These are phyloP conservation scores for Neomonachus schauinslandi DNA, from an alignment of 2,113 vertebrate genomes.

Conservation along the genomic window DNA sequence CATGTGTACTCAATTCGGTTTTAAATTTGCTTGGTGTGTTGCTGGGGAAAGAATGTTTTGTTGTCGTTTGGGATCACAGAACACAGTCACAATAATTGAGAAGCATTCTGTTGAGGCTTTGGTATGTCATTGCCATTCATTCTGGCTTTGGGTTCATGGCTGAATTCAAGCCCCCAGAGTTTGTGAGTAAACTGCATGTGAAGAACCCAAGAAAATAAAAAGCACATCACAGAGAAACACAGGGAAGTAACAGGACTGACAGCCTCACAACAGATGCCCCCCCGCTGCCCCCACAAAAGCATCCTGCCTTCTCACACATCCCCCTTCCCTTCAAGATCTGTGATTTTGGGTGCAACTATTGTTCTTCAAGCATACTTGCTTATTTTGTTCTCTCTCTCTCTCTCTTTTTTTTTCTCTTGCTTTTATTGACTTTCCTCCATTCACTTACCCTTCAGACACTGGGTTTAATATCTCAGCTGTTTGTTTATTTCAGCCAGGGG, in stretches of 20 bases:
- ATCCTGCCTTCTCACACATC: neutral
- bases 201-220: neutral
- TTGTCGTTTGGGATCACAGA: neutral
- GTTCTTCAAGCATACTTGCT: neutral
- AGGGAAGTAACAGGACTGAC: neutral
- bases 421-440: neutral
- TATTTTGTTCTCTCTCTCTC: neutral
- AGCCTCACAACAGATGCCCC: neutral
- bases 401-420: neutral
- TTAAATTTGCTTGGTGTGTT: neutral
- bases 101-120: neutral
- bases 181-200: neutral
- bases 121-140: neutral
- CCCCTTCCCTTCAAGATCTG: neutral
- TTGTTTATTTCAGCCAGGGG: neutral
- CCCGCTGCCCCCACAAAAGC: too few relatives aligned
- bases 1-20: neutral
- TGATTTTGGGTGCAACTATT: neutral
- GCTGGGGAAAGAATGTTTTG: too few relatives aligned
- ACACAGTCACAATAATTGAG: neutral
- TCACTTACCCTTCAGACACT: neutral
- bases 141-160: neutral
- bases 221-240: neutral
- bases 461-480: neutral
- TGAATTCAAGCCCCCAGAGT: neutral